Evolutionary conservation across 1,140 invertebrate species (phyloP).

Genomic region (Scaptomyza graminum): DNA sequence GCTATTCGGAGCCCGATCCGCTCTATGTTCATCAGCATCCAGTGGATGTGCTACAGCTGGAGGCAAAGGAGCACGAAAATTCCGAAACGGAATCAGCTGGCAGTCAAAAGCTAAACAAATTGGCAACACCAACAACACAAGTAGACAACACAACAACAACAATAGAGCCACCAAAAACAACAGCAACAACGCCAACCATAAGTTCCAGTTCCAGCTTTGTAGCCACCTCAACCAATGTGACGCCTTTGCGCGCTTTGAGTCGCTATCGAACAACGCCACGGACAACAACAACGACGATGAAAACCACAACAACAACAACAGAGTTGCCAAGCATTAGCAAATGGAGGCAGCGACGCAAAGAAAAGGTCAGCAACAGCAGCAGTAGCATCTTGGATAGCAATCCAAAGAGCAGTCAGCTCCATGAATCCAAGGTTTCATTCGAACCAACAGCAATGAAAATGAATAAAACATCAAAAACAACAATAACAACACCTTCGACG

Average conservation of each 20-base stretch:
- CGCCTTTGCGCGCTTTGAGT: slow-evolving; percentile 60
- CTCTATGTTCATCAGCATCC: slow-evolving; percentile 72
- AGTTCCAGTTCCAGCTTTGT: slow-evolving; percentile 50
- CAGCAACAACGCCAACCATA: slow-evolving; percentile 2
- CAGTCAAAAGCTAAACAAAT: slow-evolving; percentile 47
- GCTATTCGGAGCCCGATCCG: slow-evolving; percentile 83
- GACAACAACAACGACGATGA: slow-evolving; percentile 54
- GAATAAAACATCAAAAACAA: slow-evolving; percentile 21
- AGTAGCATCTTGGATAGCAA: slow-evolving; percentile 65
- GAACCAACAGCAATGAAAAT: slow-evolving; percentile 14
- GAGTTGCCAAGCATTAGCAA: slow-evolving; percentile 59
- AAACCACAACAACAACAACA: slow-evolving; percentile 52
- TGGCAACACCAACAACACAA: slow-evolving; percentile 11
- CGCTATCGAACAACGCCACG: slow-evolving; percentile 67
- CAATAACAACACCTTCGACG: slow-evolving; percentile 7
- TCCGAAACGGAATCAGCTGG: slow-evolving; percentile 29
- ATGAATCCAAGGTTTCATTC: slow-evolving; percentile 54
- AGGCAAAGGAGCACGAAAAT: slow-evolving; percentile 4
- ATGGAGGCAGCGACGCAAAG: slow-evolving; percentile 74
- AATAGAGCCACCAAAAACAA: slow-evolving; percentile 6
- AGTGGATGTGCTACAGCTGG: slow-evolving; percentile 53
- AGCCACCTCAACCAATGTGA: slow-evolving; percentile 63
- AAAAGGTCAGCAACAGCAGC: slow-evolving; percentile 22
- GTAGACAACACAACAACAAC: slow-evolving; percentile 1
- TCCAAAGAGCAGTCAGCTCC: slow-evolving; percentile 57